Percentiles rank a stretch among this genome's conserved stretches.
These are phyloP conservation scores for Ophion ellenae DNA, from an alignment of 2,888 invertebrate species.

Conservation along the genomic window DNA sequence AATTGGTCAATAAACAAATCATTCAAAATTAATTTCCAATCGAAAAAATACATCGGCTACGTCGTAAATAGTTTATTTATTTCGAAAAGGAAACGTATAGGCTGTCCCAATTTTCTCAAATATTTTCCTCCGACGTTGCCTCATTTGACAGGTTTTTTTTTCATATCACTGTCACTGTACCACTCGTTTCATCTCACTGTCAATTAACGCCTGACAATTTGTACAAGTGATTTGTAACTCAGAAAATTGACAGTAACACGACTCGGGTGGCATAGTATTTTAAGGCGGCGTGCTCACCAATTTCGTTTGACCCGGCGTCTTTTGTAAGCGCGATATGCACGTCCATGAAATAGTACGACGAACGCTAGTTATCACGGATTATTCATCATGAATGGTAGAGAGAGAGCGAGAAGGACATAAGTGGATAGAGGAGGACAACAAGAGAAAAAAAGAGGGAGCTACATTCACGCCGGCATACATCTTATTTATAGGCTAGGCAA, in stretches of 20 bases:
- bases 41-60: no score
- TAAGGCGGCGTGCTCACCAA: background rate
- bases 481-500: constrained; percentile 33
- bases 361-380: background rate
- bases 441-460: background rate
- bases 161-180: background rate
- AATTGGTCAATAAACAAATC: no score
- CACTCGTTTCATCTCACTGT: background rate
- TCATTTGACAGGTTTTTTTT: background rate
- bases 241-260: background rate
- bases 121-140: background rate
- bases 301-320: background rate
- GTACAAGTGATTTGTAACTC: background rate
- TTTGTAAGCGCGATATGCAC: background rate
- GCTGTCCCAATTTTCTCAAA: background rate
- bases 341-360: background rate
- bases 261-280: background rate
- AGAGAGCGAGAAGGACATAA: background rate
- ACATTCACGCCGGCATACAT: constrained; percentile 26
- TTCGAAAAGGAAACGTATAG: no score
- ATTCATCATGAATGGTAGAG: background rate
- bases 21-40: no score
- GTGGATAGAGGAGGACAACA: background rate
- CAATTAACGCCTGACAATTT: background rate
- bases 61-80: no score